Evolutionary conservation across 2,113 vertebrate species (phyloP).

Genomic region (Struthidea cinerea): DNA sequence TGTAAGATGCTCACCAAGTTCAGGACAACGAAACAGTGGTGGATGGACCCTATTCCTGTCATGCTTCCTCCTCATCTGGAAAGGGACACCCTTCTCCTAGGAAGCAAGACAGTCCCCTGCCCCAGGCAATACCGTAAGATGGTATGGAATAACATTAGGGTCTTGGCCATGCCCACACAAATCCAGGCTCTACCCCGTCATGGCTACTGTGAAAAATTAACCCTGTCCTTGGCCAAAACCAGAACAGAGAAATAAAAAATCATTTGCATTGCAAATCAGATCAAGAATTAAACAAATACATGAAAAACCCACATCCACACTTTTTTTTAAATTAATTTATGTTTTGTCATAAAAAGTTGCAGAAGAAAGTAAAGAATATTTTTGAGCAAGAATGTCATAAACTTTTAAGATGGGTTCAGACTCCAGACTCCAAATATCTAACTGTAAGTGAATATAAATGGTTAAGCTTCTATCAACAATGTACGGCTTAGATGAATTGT

Average conservation of each 20-base stretch:
- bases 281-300: background rate
- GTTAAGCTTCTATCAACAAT: background rate
- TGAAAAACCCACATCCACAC: rapidly evolving
- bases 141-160: background rate
- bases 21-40: too few species aligned
- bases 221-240: background rate
- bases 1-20: background rate
- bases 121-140: background rate
- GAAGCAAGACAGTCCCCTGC: background rate
- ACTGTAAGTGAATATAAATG: background rate
- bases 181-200: background rate
- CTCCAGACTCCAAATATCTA: background rate
- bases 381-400: background rate
- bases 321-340: background rate
- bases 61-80: background rate
- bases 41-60: rapidly evolving
- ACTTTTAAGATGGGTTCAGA: background rate
- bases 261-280: background rate
- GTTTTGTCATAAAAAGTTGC: background rate
- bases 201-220: background rate
- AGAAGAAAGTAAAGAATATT: background rate
- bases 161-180: background rate
- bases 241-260: background rate
- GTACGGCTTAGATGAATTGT: background rate
- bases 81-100: background rate